A percentile compares a stretch with the other conserved stretches of the same genome.
These are phyloP conservation scores for Taphrorychus bicolor DNA, from an alignment of 2,888 invertebrate species.

Conservation along the genomic window DNA sequence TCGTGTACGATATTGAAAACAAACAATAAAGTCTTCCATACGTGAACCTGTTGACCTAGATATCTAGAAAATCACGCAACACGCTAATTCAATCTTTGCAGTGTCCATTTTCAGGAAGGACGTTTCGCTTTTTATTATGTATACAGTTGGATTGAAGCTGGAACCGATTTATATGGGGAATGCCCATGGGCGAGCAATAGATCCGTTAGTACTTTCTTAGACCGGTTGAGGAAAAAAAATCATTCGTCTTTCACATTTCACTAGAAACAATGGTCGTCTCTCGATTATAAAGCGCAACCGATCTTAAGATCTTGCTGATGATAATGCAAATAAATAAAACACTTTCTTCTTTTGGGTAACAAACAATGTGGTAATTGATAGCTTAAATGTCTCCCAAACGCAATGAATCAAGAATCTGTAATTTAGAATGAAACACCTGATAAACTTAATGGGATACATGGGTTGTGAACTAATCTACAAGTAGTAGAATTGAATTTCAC, in stretches of 20 bases:
- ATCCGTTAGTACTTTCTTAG: not conserved
- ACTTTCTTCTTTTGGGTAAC: not conserved
- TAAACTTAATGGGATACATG: too few relatives aligned
- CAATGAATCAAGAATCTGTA: too few relatives aligned
- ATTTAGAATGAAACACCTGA: too few relatives aligned
- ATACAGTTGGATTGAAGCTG: too few relatives aligned
- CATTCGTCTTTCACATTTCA: not conserved
- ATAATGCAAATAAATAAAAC: not conserved
- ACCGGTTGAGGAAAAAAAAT: not conserved
- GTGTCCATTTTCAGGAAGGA: not conserved
- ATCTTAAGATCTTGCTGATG: not conserved
- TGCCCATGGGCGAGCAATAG: not conserved
- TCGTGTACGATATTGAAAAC: not conserved
- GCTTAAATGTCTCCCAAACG: not conserved
- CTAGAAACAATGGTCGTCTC: not conserved
- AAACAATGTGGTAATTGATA: not conserved
- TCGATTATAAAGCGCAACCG: not conserved
- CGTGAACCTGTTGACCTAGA: conserved; percentile 5
- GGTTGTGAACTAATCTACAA: too few relatives aligned
- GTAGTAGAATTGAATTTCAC: too few relatives aligned
- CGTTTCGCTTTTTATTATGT: not conserved
- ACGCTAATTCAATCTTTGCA: not conserved
- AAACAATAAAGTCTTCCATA: conserved; percentile 1
- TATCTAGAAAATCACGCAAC: not conserved
- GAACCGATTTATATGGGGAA: not conserved